Evolutionary conservation across 2,888 invertebrate species (phyloP).

Genomic region (Sarcophaga variegata): DNA sequence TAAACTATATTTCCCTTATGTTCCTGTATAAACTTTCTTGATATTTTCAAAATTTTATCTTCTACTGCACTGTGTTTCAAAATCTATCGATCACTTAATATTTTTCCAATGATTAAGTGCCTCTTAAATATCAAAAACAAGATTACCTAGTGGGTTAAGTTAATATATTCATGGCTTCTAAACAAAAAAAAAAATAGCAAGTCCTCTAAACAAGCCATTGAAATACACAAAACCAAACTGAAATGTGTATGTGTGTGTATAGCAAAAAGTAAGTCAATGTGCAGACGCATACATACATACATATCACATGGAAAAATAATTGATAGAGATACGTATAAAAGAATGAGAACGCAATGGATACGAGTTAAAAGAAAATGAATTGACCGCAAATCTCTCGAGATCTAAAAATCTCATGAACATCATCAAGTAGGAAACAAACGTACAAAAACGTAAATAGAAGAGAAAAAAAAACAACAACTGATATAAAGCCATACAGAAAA

Average conservation of each 20-base stretch:
- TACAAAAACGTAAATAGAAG: not conserved
- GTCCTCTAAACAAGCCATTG: not conserved
- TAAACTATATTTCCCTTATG: too few species aligned
- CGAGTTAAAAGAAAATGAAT: conserved; percentile 51
- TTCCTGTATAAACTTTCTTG: too few species aligned
- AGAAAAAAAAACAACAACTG: not conserved
- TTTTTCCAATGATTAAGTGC: too few species aligned
- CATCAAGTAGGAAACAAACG: conserved; percentile 53
- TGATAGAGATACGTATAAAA: conserved; percentile 21
- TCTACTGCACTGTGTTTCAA: too few species aligned
- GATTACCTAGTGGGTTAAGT: too few species aligned
- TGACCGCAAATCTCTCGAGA: conserved; percentile 66
- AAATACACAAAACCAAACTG: not conserved
- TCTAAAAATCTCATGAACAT: conserved; percentile 63
- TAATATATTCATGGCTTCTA: too few species aligned
- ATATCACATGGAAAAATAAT: conserved; percentile 41
- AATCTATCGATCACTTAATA: too few species aligned
- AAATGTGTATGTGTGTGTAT: not conserved
- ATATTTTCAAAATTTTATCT: too few species aligned
- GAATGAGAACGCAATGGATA: not conserved
- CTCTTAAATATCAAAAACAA: not conserved
- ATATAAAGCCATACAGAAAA: too few species aligned
- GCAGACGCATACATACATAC: conserved; percentile 15
- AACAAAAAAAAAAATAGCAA: too few species aligned
- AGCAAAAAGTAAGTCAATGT: conserved; percentile 28